These are phyloP conservation scores for Solea solea DNA, from an alignment of 2,113 vertebrate species.

Conservation along the genomic window DNA sequence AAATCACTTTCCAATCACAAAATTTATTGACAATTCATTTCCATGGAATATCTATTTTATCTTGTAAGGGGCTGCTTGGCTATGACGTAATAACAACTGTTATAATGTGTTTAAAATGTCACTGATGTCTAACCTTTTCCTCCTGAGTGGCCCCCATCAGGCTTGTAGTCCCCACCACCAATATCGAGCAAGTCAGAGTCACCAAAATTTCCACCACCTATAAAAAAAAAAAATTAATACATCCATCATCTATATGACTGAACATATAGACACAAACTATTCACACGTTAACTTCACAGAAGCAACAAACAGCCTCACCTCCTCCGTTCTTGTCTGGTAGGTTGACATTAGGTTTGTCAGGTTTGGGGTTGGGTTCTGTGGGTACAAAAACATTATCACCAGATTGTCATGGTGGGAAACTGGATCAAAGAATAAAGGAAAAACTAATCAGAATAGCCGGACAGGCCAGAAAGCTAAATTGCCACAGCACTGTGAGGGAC, in stretches of 20 bases:
- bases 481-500: no score
- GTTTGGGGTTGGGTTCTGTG: constrained; percentile 45
- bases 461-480: not conserved
- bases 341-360: constrained; percentile 49
- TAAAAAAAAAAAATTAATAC: not conserved
- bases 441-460: not conserved
- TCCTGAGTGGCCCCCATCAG: constrained; percentile 57
- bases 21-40: no score
- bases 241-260: no score
- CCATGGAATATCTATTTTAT: no score
- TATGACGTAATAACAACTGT: no score
- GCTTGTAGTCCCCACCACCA: constrained; percentile 43
- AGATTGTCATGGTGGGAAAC: not conserved
- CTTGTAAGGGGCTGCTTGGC: no score
- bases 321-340: constrained; percentile 36
- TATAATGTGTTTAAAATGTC: not conserved
- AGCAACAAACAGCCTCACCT: constrained; percentile 44
- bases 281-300: no score
- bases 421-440: not conserved
- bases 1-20: no score
- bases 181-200: constrained; percentile 55
- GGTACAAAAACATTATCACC: constrained; percentile 4
- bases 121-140: constrained; percentile 36
- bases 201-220: constrained; percentile 61
- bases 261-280: no score